A percentile compares a stretch with the other conserved stretches of the same genome.
Evolutionary conservation across 1,140 invertebrate genomes (phyloP).

Genomic region (Pogonus chalceus): DNA sequence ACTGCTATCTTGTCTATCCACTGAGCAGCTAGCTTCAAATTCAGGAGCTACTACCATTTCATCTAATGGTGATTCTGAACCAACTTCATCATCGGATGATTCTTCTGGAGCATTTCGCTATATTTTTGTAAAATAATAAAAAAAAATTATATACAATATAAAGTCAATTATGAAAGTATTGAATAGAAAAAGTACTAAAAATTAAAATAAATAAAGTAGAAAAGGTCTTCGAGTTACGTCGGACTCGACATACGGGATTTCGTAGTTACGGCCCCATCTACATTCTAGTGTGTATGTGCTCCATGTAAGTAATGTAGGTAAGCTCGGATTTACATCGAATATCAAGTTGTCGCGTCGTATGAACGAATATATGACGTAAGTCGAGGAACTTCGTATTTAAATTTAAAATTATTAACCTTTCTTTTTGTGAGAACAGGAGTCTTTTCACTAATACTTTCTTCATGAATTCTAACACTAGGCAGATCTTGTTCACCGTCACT

Average conservation of each 20-base stretch:
- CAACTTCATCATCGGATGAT: constrained; percentile 83
- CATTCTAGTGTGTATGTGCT: not conserved
- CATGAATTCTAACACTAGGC: constrained; percentile 41
- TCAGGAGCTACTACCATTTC: constrained; percentile 47
- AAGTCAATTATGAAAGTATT: not conserved
- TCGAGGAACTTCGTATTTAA: no score
- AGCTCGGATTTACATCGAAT: no score
- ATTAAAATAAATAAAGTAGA: constrained; percentile 9
- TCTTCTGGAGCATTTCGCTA: constrained; percentile 58
- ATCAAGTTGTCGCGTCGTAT: no score
- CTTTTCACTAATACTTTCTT: constrained; percentile 59
- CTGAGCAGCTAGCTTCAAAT: constrained; percentile 22
- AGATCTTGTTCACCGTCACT: constrained; percentile 62
- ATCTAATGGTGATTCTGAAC: constrained; percentile 76
- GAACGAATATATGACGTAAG: no score
- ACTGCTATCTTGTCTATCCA: constrained; percentile 34
- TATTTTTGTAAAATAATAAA: constrained; percentile 11
- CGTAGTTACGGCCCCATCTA: no score
- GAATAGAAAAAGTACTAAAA: not conserved
- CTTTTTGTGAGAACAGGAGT: constrained; percentile 54
- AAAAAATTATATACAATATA: constrained; percentile 1
- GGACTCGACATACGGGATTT: no score
- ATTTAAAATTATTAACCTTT: constrained; percentile 35
- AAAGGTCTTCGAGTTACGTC: no score
- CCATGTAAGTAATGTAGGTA: no score